Evolutionary conservation across 1,140 invertebrate species (phyloP).

Genomic region (Palaemon carinicauda): DNA sequence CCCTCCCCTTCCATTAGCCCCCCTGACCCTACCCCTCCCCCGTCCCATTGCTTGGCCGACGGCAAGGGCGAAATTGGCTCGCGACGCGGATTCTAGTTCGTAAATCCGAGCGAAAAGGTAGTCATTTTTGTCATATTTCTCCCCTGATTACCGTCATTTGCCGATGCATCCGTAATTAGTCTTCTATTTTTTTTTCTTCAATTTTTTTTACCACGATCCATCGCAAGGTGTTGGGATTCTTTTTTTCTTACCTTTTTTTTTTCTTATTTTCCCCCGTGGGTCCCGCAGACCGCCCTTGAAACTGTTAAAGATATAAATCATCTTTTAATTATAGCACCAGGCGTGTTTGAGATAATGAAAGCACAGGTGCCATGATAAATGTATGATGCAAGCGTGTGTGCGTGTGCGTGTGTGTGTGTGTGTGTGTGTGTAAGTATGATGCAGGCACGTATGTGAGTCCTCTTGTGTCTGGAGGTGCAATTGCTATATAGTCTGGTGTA

Average conservation of each 20-base stretch:
- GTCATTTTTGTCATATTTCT: conserved; percentile 2
- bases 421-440: neutral
- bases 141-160: conserved; percentile 9
- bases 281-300: neutral
- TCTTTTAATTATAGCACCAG: neutral
- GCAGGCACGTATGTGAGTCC: neutral
- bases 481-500: neutral
- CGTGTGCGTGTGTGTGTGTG: neutral
- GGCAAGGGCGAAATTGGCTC: neutral
- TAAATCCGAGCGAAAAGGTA: neutral
- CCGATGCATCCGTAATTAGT: neutral
- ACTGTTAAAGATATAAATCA: neutral
- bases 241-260: neutral
- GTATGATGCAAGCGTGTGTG: neutral
- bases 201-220: neutral
- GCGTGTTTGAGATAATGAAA: neutral
- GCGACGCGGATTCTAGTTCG: neutral
- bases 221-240: neutral
- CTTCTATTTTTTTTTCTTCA: neutral
- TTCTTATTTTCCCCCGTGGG: neutral
- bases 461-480: neutral
- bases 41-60: neutral
- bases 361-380: too few relatives aligned
- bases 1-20: neutral
- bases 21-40: neutral